These are phyloP conservation scores for Catostomus latipinnis DNA, from an alignment of 2,797 vertebrate species.

Conservation along the genomic window DNA sequence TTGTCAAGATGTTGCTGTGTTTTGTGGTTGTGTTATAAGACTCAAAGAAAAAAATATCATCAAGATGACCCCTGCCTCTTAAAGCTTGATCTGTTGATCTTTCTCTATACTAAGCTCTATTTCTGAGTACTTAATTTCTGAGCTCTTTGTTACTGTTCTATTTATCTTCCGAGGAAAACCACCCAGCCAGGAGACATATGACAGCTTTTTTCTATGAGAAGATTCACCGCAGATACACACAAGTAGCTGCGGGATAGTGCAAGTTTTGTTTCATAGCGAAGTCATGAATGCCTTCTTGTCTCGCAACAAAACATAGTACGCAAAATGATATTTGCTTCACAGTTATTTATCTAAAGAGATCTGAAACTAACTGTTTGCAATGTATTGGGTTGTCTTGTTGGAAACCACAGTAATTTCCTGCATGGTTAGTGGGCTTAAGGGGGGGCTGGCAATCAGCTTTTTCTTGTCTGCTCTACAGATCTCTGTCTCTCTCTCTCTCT, in stretches of 20 bases:
- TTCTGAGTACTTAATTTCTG: background rate
- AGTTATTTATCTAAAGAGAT: slow-evolving; percentile 17
- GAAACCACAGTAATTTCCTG: slow-evolving; percentile 56
- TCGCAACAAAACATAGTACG: background rate
- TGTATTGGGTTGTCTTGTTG: slow-evolving; percentile 17
- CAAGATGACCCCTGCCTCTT: background rate
- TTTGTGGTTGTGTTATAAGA: slow-evolving; percentile 17
- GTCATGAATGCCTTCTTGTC: background rate
- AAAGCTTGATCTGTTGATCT: background rate
- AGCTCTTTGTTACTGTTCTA: background rate
- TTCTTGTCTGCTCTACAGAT: background rate
- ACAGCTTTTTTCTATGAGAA: slow-evolving; percentile 21
- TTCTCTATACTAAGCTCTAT: slow-evolving; percentile 1
- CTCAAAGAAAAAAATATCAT: background rate
- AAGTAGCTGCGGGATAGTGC: background rate
- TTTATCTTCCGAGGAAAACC: slow-evolving; percentile 11
- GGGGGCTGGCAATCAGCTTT: background rate
- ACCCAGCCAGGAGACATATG: background rate
- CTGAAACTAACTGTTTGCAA: background rate
- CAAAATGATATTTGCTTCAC: slow-evolving; percentile 43
- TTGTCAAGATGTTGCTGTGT: slow-evolving; percentile 13
- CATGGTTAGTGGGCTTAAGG: slow-evolving; percentile 33
- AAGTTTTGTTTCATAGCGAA: slow-evolving; percentile 13
- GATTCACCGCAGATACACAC: background rate
- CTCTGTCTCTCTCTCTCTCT: no score